These are phyloP conservation scores for Yponomeuta plumbellus DNA, from an alignment of 2,888 invertebrate species.

Conservation along the genomic window DNA sequence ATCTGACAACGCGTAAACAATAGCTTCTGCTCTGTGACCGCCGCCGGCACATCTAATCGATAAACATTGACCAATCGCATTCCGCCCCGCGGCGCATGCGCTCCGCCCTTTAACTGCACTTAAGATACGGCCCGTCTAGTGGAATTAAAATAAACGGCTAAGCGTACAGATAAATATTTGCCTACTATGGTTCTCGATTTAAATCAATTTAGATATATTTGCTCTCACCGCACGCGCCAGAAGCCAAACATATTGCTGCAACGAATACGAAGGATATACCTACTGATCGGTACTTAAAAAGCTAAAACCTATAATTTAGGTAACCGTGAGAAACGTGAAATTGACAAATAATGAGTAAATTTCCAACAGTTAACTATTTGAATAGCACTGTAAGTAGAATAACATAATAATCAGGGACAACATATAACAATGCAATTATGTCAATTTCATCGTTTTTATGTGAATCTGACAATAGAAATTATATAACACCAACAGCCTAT, in stretches of 20 bases:
- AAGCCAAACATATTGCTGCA: not conserved
- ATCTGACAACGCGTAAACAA: slow-evolving; percentile 31
- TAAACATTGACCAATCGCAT: slow-evolving; percentile 57
- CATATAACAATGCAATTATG: not conserved
- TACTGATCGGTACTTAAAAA: not conserved
- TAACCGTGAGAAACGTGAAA: not conserved
- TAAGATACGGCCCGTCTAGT: slow-evolving; percentile 3
- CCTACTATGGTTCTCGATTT: not conserved
- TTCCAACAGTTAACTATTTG: not conserved
- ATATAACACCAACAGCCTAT: too few relatives aligned
- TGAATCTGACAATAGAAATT: not conserved
- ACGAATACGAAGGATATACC: not conserved
- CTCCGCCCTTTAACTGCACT: slow-evolving; percentile 26
- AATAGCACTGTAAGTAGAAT: not conserved
- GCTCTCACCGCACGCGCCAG: not conserved
- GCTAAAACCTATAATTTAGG: not conserved
- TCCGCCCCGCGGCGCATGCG: slow-evolving; percentile 32
- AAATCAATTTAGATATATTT: not conserved
- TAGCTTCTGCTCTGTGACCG: slow-evolving; percentile 34
- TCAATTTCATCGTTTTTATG: not conserved
- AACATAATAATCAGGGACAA: not conserved
- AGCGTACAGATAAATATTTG: not conserved
- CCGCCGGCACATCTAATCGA: slow-evolving; percentile 55
- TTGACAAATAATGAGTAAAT: not conserved
- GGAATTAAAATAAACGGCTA: slow-evolving; percentile 10